Percentiles rank a stretch among this genome's conserved stretches.
phyloP scores from a whole-genome alignment of 2,888 invertebrate species.

The Operophtera brumata region DNA sequence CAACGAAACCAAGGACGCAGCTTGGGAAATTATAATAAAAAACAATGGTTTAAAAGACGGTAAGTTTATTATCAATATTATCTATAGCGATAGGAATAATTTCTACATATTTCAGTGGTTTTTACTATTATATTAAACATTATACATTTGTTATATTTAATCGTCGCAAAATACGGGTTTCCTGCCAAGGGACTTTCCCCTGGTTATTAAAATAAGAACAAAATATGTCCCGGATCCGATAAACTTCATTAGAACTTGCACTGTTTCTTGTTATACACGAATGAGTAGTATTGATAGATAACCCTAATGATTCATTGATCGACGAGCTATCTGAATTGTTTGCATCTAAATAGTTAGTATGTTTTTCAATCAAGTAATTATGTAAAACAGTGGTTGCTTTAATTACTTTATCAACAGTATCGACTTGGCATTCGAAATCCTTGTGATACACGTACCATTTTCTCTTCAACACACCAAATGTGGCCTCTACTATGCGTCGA shows the following conservation, averaged over 20 bases:
- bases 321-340: constrained; percentile 2
- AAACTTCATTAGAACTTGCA: constrained; percentile 1
- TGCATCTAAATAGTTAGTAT: constrained; percentile 12
- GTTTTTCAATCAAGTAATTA: constrained; percentile 20
- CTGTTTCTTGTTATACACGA: constrained; percentile 3
- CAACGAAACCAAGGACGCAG: too few relatives aligned
- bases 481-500: constrained; percentile 8
- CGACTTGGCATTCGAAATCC: constrained; percentile 17
- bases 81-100: constrained; percentile 13
- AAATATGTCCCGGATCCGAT: constrained; percentile 16
- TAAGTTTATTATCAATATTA: constrained; percentile 10
- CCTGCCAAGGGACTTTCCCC: constrained; percentile 12
- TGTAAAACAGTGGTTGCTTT: constrained; percentile 15
- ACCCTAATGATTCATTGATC: neutral
- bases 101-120: constrained; percentile 13
- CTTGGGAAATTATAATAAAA: too few relatives aligned
- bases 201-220: constrained; percentile 5
- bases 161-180: constrained; percentile 14
- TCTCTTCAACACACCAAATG: neutral
- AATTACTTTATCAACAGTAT: constrained; percentile 18
- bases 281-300: neutral
- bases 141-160: constrained; percentile 12
- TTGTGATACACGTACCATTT: constrained; percentile 1
- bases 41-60: neutral
- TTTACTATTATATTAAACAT: constrained; percentile 11